Percentiles rank a stretch among this genome's conserved stretches.
phyloP scores from a whole-genome alignment of 2,888 invertebrate species.

The Muscina levida region DNA sequence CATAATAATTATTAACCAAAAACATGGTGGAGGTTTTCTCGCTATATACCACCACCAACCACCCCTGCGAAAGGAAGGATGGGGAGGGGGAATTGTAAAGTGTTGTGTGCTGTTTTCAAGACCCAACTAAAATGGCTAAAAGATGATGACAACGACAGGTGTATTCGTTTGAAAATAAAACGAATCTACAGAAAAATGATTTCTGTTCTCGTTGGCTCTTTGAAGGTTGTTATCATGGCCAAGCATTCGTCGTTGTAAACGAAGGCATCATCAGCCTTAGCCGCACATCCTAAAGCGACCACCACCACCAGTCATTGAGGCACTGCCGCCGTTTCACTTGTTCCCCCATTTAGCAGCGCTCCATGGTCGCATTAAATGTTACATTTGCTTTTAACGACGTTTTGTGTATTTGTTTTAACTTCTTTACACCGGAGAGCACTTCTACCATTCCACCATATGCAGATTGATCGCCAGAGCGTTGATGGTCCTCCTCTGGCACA shows the following conservation, averaged over 20 bases:
- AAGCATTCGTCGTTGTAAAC: neutral
- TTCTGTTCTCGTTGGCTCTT: slow-evolving; percentile 27
- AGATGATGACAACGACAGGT: slow-evolving; percentile 64
- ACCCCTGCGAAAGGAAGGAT: neutral
- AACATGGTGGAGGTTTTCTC: slow-evolving; percentile 32
- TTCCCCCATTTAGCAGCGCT: too few species aligned
- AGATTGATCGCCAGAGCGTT: slow-evolving; percentile 13
- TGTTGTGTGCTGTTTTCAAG: too few species aligned
- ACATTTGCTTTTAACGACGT: neutral
- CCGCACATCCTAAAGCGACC: too few species aligned
- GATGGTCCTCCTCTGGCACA: neutral
- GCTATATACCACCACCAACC: slow-evolving; percentile 12
- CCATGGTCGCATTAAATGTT: neutral
- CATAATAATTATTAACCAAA: slow-evolving; percentile 62
- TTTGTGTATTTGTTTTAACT: slow-evolving; percentile 5
- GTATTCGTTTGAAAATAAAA: slow-evolving; percentile 52
- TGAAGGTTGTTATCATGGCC: slow-evolving; percentile 28
- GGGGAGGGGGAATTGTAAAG: slow-evolving; percentile 47
- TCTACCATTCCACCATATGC: slow-evolving; percentile 2
- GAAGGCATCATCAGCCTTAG: too few species aligned
- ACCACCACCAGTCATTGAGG: too few species aligned
- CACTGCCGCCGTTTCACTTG: too few species aligned
- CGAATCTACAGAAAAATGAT: slow-evolving; percentile 30
- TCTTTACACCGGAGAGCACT: neutral
- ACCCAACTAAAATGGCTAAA: slow-evolving; percentile 45